Percentiles rank a stretch among this genome's conserved stretches.
Evolutionary conservation across 1,140 invertebrate species (phyloP).

Genomic region (Colletes gigas): DNA sequence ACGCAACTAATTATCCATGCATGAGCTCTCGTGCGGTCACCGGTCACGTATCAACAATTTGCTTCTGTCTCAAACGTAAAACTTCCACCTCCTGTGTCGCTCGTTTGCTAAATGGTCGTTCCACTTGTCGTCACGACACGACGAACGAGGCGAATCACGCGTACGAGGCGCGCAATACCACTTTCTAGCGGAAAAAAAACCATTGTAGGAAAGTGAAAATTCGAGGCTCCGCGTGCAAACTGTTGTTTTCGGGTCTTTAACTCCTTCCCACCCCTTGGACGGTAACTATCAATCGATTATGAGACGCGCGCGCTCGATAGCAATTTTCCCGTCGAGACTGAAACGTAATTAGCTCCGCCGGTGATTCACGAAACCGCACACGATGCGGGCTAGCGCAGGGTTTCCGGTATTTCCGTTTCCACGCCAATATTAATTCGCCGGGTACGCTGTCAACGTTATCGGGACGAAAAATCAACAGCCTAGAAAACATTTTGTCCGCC

Average conservation of each 20-base stretch:
- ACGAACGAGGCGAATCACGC: too few species aligned
- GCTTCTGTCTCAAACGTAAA: too few species aligned
- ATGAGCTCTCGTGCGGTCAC: too few species aligned
- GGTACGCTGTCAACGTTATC: neutral
- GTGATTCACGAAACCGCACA: slow-evolving; percentile 31
- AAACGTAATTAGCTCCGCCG: slow-evolving; percentile 30
- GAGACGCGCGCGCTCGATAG: slow-evolving; percentile 12
- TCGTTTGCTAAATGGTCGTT: too few species aligned
- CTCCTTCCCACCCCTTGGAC: neutral
- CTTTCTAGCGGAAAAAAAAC: too few species aligned
- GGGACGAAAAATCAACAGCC: neutral
- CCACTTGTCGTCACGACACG: too few species aligned
- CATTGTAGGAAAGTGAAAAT: neutral
- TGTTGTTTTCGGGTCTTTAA: neutral
- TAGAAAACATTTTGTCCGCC: neutral
- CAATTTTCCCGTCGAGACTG: slow-evolving; percentile 17
- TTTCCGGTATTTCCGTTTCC: neutral
- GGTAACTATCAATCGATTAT: slow-evolving; percentile 35
- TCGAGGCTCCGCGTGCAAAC: neutral
- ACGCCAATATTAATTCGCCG: slow-evolving; percentile 12
- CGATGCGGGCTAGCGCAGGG: neutral
- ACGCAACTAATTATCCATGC: too few species aligned
- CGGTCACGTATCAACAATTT: too few species aligned
- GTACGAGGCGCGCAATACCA: too few species aligned
- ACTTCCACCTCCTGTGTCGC: too few species aligned